Percentiles rank a stretch among this genome's conserved stretches.
Evolutionary conservation across 2,113 vertebrate species (phyloP).

Genomic region (Boleophthalmus pectinirostris): DNA sequence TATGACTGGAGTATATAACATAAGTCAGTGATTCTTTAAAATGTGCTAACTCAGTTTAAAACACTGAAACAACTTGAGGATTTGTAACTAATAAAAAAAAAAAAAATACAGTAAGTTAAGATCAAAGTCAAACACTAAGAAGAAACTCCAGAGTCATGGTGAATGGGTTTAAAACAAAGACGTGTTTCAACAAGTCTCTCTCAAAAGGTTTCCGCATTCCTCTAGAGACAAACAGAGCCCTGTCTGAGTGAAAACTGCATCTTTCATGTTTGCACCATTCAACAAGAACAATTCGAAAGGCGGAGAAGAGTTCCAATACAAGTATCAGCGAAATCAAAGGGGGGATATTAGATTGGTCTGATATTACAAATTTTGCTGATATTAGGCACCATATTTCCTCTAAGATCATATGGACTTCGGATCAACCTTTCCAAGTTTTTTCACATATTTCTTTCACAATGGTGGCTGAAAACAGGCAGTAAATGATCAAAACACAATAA

Average conservation of each 20-base stretch:
- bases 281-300: no score
- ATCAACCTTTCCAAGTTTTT: background rate
- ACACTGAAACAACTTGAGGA: no score
- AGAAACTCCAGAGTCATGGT: background rate
- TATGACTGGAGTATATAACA: no score
- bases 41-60: no score
- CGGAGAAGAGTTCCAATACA: no score
- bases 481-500: background rate
- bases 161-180: background rate
- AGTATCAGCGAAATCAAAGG: no score
- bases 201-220: background rate
- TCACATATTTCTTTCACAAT: background rate
- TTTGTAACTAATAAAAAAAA: background rate
- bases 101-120: background rate
- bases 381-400: no score
- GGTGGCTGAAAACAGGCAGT: background rate
- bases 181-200: constrained; percentile 1
- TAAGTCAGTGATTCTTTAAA: no score
- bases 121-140: background rate
- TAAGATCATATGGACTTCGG: no score
- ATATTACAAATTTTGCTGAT: no score
- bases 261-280: no score
- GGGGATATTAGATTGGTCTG: no score
- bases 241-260: background rate
- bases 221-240: background rate